Conservation (phyloP, 1,140 invertebrate genomes). For the Myzus persicae region DNA sequence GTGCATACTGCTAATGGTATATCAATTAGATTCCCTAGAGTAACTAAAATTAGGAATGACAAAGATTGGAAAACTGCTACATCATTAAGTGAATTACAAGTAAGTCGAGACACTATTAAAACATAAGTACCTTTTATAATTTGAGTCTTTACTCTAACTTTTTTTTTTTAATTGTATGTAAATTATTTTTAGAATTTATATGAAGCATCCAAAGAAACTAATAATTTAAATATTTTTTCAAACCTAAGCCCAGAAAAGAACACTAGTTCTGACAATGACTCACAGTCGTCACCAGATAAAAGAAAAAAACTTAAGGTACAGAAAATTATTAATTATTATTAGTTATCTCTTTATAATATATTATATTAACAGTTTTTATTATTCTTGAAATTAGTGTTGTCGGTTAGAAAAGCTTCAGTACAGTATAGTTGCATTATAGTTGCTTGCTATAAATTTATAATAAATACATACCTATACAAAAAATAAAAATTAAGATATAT, state of each 20-base stretch:
- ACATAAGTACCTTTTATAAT: background rate
- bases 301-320: constrained; percentile 12
- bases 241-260: background rate
- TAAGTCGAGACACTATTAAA: constrained; percentile 45
- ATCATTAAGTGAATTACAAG: constrained; percentile 75
- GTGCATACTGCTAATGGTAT: constrained; percentile 90
- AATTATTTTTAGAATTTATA: constrained; percentile 38
- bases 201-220: background rate
- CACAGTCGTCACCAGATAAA: background rate
- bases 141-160: background rate
- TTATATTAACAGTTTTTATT: no score
- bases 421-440: background rate
- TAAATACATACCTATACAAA: background rate
- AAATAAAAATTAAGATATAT: background rate
- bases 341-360: no score
- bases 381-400: background rate
- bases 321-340: background rate
- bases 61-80: constrained; percentile 87
- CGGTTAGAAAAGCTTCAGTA: background rate
- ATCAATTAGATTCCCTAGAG: constrained; percentile 90
- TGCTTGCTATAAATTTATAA: background rate
- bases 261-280: constrained; percentile 1
- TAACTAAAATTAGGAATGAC: constrained; percentile 82
- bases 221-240: constrained; percentile 40
- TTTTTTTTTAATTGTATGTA: background rate